Conservation (phyloP, 1,140 invertebrate species). For the Dendrolimus punctatus region DNA sequence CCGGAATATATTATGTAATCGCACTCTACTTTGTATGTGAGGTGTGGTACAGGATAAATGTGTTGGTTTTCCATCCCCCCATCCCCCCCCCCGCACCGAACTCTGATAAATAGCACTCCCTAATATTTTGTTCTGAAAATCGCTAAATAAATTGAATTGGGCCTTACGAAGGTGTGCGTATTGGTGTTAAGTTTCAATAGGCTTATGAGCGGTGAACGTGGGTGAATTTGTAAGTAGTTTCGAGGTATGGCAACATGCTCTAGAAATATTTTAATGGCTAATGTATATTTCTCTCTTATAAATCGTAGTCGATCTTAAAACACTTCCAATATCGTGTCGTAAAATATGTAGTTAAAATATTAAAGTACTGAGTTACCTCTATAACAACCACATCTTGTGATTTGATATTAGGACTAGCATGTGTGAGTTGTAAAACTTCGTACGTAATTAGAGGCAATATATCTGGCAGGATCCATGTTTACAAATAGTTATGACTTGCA, state of each 20-base stretch:
- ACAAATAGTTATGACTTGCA: too few species aligned
- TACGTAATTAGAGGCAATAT: too few species aligned
- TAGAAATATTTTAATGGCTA: too few species aligned
- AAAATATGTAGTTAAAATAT: too few species aligned
- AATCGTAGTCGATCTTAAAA: too few species aligned
- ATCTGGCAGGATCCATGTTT: too few species aligned
- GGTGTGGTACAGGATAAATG: conserved; percentile 41
- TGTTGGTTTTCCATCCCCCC: conserved; percentile 46
- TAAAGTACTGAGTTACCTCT: too few species aligned
- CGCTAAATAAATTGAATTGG: conserved; percentile 54
- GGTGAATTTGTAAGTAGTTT: conserved; percentile 6
- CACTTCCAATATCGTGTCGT: too few species aligned
- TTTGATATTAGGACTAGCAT: too few species aligned
- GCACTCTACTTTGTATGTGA: conserved; percentile 51
- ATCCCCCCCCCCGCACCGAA: conserved; percentile 33
- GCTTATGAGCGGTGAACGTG: conserved; percentile 12
- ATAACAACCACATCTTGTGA: too few species aligned
- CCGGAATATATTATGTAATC: conserved; percentile 58
- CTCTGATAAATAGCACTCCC: conserved; percentile 50
- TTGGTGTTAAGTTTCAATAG: conserved; percentile 19
- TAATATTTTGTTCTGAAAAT: conserved; percentile 51
- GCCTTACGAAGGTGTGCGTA: conserved; percentile 3
- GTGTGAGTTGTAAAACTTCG: too few species aligned
- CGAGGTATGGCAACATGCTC: not conserved
- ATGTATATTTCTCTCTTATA: too few species aligned